Conservation (phyloP, 2,797 vertebrate species). For the Hypotaenidia philippensis region DNA sequence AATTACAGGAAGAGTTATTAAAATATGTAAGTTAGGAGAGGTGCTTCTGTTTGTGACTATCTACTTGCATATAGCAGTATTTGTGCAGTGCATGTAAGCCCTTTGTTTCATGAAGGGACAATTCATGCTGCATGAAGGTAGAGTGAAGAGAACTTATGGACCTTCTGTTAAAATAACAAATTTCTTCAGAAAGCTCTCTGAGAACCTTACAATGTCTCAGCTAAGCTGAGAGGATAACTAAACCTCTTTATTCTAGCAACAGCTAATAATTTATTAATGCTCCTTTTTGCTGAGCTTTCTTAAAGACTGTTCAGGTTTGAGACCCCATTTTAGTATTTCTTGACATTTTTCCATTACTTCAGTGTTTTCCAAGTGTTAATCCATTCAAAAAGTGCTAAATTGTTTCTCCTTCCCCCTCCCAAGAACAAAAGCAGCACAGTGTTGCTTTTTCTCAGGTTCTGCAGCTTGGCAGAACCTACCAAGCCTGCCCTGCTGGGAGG, state of each 20-base stretch:
- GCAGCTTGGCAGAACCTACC: not conserved
- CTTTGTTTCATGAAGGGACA: fast-evolving
- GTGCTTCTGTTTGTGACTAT: not conserved
- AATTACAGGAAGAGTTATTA: not conserved
- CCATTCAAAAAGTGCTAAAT: constrained; percentile 8
- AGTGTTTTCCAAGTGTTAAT: not conserved
- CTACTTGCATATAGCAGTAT: not conserved
- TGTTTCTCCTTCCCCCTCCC: not conserved
- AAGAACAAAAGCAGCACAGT: constrained; percentile 7
- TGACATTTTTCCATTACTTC: not conserved
- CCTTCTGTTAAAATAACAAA: not conserved
- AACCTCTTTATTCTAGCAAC: not conserved
- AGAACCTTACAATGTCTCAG: not conserved
- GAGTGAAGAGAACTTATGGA: not conserved
- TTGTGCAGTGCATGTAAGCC: not conserved
- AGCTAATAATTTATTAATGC: not conserved
- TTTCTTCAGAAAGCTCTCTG: not conserved
- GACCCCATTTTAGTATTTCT: not conserved
- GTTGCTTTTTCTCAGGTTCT: constrained; percentile 25
- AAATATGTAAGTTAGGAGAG: not conserved
- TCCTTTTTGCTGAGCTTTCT: constrained; percentile 9
- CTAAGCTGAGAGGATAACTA: not conserved
- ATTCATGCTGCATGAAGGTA: not conserved
- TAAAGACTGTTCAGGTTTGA: not conserved
- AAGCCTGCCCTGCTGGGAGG: not conserved